A percentile compares a stretch with the other conserved stretches of the same genome.
Conservation (phyloP, 2,888 invertebrate genomes). For the Peribatodes rhomboidaria region DNA sequence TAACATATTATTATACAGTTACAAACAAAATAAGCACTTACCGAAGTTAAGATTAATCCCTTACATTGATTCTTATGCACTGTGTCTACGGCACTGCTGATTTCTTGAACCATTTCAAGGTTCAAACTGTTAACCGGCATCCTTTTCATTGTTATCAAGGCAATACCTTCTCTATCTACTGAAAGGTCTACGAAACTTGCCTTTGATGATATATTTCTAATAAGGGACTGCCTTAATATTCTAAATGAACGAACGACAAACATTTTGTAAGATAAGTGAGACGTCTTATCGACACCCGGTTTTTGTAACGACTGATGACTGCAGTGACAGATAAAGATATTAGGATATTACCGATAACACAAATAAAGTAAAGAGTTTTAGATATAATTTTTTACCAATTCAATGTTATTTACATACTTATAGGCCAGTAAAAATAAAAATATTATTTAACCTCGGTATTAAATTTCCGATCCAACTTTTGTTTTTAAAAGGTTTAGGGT, state of each 20-base stretch:
- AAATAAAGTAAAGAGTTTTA: no score
- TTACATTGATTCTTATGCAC: constrained; percentile 86
- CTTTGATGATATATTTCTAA: constrained; percentile 19
- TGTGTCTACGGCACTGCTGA: constrained; percentile 85
- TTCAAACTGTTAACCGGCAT: constrained; percentile 92
- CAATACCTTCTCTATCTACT: constrained; percentile 87
- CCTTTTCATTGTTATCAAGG: constrained; percentile 88
- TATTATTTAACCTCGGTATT: no score
- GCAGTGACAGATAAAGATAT: background rate
- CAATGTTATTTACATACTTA: no score
- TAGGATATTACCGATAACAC: no score
- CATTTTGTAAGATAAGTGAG: constrained; percentile 12
- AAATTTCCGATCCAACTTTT: no score
- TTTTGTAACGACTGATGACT: background rate
- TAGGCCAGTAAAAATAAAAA: no score
- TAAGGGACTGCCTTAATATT: constrained; percentile 6
- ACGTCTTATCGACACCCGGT: background rate
- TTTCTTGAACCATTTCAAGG: constrained; percentile 87
- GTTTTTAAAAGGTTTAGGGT: no score
- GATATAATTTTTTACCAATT: no score
- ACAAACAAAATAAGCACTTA: constrained; percentile 62
- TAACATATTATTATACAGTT: no score
- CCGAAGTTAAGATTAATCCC: constrained; percentile 92
- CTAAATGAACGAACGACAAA: constrained; percentile 1
- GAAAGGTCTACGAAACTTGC: constrained; percentile 38